Evolutionary conservation across 2,113 vertebrate genomes (phyloP).

Genomic region (Lucifuga dentata): DNA sequence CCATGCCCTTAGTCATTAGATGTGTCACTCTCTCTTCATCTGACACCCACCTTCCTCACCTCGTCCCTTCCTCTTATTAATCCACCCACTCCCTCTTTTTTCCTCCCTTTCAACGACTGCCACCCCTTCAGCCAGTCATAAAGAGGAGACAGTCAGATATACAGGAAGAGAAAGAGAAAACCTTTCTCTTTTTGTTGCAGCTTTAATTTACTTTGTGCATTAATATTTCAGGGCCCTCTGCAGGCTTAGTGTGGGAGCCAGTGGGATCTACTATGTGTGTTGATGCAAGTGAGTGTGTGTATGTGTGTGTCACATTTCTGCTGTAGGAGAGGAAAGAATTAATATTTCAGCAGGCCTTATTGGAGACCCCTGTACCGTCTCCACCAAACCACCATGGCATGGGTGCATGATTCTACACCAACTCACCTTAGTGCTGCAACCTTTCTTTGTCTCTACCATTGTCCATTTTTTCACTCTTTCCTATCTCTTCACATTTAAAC

Average conservation of each 20-base stretch:
- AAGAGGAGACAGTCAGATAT: slow-evolving; percentile 76
- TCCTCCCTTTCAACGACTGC: slow-evolving; percentile 31
- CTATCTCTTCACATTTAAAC: background rate
- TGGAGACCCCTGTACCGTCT: slow-evolving; percentile 79
- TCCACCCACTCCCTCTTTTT: slow-evolving; percentile 43
- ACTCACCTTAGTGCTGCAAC: slow-evolving; percentile 44
- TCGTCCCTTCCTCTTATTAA: slow-evolving; percentile 34
- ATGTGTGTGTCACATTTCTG: slow-evolving; percentile 64
- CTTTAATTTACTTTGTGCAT: slow-evolving; percentile 84
- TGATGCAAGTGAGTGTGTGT: slow-evolving; percentile 33
- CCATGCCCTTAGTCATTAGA: slow-evolving; percentile 57
- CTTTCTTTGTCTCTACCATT: slow-evolving; percentile 22
- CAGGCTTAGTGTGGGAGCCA: slow-evolving; percentile 72
- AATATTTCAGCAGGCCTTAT: slow-evolving; percentile 84
- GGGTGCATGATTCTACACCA: slow-evolving; percentile 26
- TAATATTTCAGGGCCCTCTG: slow-evolving; percentile 83
- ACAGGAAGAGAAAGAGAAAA: slow-evolving; percentile 73
- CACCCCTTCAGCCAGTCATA: slow-evolving; percentile 65
- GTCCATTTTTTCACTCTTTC: slow-evolving; percentile 11
- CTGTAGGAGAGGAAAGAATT: slow-evolving; percentile 76
- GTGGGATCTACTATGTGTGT: slow-evolving; percentile 70
- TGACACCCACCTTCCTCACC: slow-evolving; percentile 48
- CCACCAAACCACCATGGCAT: slow-evolving; percentile 66
- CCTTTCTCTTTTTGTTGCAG: slow-evolving; percentile 77
- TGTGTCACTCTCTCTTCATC: slow-evolving; percentile 44